Evolutionary conservation across 1,140 invertebrate species (phyloP).

Genomic region (Pogonognathellus flavescens): DNA sequence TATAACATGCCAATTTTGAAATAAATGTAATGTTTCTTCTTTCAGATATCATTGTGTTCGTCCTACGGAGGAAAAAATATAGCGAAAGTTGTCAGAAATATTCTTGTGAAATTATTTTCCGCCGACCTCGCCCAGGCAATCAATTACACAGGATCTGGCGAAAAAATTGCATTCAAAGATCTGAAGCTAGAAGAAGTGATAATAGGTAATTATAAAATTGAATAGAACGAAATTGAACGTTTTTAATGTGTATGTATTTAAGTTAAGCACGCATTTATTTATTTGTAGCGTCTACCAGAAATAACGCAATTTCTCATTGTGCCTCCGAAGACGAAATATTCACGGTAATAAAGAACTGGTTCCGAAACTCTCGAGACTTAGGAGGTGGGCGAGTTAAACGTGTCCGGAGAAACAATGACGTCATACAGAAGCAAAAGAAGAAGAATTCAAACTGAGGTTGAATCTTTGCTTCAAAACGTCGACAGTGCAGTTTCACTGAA

Average conservation of each 20-base stretch:
- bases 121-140: not conserved
- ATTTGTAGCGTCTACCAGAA: not conserved
- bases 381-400: not conserved
- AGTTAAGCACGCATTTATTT: too few species aligned
- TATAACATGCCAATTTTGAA: too few species aligned
- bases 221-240: too few species aligned
- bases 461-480: not conserved
- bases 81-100: not conserved
- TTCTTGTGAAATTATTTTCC: not conserved
- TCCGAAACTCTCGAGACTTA: not conserved
- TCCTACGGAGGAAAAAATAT: not conserved
- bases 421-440: not conserved
- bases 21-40: too few species aligned
- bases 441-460: not conserved
- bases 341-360: not conserved
- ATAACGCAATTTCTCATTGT: not conserved
- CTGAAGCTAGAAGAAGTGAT: not conserved
- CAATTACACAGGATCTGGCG: not conserved
- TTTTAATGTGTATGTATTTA: too few species aligned
- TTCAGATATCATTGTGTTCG: not conserved
- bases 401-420: not conserved
- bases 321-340: not conserved
- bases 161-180: not conserved
- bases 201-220: not conserved
- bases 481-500: not conserved